Evolutionary conservation across 1,140 invertebrate species (phyloP).

Genomic region (Drosophila busckii): DNA sequence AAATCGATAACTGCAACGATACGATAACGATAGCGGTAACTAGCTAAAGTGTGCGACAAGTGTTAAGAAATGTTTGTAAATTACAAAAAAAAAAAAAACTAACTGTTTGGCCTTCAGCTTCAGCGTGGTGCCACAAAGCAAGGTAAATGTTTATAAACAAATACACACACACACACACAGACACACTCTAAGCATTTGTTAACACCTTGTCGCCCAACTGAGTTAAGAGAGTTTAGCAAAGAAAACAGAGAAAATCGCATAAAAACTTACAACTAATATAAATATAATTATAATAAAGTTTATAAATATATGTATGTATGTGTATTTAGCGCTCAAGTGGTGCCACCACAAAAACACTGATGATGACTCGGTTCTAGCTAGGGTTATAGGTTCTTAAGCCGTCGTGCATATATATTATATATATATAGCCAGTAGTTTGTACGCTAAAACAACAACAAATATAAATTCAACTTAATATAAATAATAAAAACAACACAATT

Average conservation of each 20-base stretch:
- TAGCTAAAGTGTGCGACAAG: conserved; percentile 51
- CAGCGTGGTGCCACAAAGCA: conserved; percentile 23
- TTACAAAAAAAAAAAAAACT: conserved; percentile 28
- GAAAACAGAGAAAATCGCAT: neutral
- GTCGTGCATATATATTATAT: conserved; percentile 63
- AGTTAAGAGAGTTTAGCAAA: conserved; percentile 10
- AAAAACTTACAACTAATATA: neutral
- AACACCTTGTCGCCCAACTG: conserved; percentile 4
- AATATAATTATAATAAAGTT: neutral
- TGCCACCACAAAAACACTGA: conserved; percentile 8
- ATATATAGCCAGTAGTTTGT: conserved; percentile 67
- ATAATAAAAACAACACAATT: conserved; percentile 27
- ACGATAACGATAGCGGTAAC: neutral
- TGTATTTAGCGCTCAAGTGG: conserved; percentile 27
- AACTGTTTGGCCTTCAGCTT: conserved; percentile 42
- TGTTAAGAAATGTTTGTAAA: conserved; percentile 47
- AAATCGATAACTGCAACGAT: conserved; percentile 16
- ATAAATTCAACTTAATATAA: conserved; percentile 20
- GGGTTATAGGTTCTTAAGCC: conserved; percentile 52
- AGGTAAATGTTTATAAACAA: conserved; percentile 26
- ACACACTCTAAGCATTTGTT: neutral
- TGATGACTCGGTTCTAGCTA: conserved; percentile 49
- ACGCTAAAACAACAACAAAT: conserved; percentile 49
- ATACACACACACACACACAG: neutral
- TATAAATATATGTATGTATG: neutral